phyloP scores from a whole-genome alignment of 2,113 vertebrate species.

The Cettia cetti region DNA sequence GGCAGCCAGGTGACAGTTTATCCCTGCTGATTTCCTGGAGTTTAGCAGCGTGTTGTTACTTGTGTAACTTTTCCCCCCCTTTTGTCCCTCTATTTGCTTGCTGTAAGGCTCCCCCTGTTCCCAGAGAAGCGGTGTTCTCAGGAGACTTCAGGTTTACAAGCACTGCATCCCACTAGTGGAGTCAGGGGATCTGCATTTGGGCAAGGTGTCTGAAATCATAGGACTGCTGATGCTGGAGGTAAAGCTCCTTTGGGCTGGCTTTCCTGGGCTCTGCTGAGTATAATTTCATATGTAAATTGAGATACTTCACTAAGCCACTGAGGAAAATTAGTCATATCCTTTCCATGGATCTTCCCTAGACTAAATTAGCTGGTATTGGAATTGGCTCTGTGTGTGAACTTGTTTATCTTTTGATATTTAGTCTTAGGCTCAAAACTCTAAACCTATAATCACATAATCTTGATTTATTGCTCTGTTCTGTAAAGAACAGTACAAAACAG shows the following conservation, averaged over 20 bases:
- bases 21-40: background rate
- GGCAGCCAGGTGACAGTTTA: background rate
- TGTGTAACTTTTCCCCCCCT: background rate
- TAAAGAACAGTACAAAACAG: background rate
- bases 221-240: conserved; percentile 96
- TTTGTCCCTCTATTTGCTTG: background rate
- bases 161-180: conserved; percentile 87
- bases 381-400: background rate
- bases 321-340: background rate
- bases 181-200: conserved; percentile 86
- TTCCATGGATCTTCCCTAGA: background rate
- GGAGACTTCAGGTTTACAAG: conserved; percentile 84
- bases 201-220: conserved; percentile 86
- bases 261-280: background rate
- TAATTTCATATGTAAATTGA: rapidly evolving
- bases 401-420: background rate
- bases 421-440: background rate
- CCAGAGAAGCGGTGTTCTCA: conserved; percentile 73
- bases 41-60: background rate
- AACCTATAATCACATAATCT: background rate
- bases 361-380: background rate
- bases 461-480: background rate
- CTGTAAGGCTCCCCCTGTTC: conserved; percentile 82
- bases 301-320: background rate
- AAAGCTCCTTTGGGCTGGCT: background rate